Conservation (phyloP, 2,797 vertebrate genomes). For the Aldrovandia affinis region DNA sequence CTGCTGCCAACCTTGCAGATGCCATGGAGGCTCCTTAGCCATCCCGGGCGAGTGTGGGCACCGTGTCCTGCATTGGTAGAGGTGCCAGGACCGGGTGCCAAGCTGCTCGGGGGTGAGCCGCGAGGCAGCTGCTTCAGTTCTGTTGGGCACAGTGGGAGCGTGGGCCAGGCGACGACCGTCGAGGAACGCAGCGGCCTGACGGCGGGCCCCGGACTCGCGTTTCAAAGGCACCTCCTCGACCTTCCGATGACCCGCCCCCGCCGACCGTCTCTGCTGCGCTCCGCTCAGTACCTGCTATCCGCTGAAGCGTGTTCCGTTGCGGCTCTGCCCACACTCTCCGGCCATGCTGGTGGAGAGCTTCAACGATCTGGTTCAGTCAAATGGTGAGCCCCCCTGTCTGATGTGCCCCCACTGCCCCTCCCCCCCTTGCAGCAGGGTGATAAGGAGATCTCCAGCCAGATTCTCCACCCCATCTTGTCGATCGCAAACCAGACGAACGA, state of each 20-base stretch:
- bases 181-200: neutral
- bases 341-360: neutral
- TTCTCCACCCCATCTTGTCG: neutral
- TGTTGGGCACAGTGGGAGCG: conserved; percentile 34
- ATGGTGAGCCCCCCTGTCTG: neutral
- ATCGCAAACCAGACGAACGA: neutral
- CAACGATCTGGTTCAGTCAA: neutral
- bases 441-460: neutral
- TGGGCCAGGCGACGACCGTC: neutral
- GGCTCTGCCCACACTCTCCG: too few relatives aligned
- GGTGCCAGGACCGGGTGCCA: conserved; percentile 60
- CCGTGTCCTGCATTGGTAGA: neutral
- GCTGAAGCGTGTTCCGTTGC: neutral
- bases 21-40: neutral
- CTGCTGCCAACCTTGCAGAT: conserved; percentile 46
- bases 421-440: neutral
- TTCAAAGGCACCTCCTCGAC: conserved; percentile 1
- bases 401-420: too few relatives aligned
- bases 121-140: conserved; percentile 65
- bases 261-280: neutral
- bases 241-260: neutral
- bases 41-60: neutral
- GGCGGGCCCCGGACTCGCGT: neutral
- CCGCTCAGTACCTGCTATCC: neutral
- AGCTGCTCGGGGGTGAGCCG: conserved; percentile 56